Evolutionary conservation across 1,140 invertebrate species (phyloP).

Genomic region (Myzus persicae): DNA sequence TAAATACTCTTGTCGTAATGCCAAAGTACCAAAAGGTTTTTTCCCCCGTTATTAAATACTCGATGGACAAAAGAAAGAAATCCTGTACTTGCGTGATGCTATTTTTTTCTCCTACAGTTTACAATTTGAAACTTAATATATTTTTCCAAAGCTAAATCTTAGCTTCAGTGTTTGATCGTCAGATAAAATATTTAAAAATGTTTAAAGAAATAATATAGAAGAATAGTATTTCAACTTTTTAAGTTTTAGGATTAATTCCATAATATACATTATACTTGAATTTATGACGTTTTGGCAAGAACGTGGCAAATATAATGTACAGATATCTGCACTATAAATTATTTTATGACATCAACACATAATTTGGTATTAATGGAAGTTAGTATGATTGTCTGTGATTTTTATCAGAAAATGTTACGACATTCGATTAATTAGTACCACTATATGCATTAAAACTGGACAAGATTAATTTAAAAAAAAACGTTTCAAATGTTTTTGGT

Average conservation of each 20-base stretch:
- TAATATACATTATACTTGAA: neutral
- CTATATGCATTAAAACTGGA: neutral
- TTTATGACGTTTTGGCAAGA: neutral
- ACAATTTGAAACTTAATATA: slow-evolving; percentile 6
- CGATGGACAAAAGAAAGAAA: slow-evolving; percentile 29
- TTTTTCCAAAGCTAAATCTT: neutral
- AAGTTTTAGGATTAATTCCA: neutral
- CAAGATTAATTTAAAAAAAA: neutral
- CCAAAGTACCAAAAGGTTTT: neutral
- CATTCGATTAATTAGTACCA: neutral
- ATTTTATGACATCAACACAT: neutral
- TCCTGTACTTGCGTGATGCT: neutral
- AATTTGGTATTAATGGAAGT: neutral
- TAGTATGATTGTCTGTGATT: neutral
- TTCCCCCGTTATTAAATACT: slow-evolving; percentile 11
- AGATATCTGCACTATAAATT: too few relatives aligned
- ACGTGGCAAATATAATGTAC: neutral
- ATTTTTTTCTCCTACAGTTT: neutral
- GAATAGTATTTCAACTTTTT: neutral
- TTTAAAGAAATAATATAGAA: neutral
- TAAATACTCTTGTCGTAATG: slow-evolving; percentile 32
- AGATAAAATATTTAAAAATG: slow-evolving; percentile 24
- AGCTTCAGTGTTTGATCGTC: neutral
- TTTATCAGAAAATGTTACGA: neutral
- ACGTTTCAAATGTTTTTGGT: neutral